Evolutionary conservation across 2,797 vertebrate genomes (phyloP), one percentile per base, ranked within the genome.

Genomic region (Esox masquinongy): DNA sequence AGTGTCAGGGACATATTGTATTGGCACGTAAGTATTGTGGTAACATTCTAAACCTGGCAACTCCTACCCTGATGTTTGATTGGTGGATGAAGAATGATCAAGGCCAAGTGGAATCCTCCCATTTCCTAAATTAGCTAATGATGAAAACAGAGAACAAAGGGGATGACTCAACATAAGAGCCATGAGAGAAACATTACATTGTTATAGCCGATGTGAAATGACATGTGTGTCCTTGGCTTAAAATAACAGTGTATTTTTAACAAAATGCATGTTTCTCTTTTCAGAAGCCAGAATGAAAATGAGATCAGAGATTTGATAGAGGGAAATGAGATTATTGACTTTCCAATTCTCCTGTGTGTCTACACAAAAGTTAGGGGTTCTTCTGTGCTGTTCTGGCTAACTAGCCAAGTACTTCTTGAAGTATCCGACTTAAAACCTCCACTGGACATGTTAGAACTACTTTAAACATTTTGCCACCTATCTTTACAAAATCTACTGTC

Each of bases 171-270:
- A 68, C 67, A n/a, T 39, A n/a, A 68, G 4, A 68, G 43, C 36
- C 67, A 39, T 68, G 67, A 43, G 16, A 22, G 5, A 34, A 66
- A 29, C 14, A 66, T 31, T 34, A 68, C 34, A 68, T 68, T 39
- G 34, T 68, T 39, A n/a, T 68, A 36, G 39, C 36, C 67, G 43
- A 36, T 68, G n/a, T 68, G 67, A 68, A 68, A 68, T 68, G 19
- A 43, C 34, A 9, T 36, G 34, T 68, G 34, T 68, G 67, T 68
- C 67, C 67, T 68, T 68, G 31, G n/a, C 22, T 68, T 11, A 68
- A 9, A 68, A 66, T 66, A 66, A 68, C 67, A 68, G 34, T 68
- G 67, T 68, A 68, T 43, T 68, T 43, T 68, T 68, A 68, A 68
- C 67, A 43, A n/a, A n/a, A n/a, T n/a, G 36, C 67, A 39, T 43